Base-by-base conservation (phyloP, 2,797 vertebrate species). In the Psittacula derbiana region DNA sequence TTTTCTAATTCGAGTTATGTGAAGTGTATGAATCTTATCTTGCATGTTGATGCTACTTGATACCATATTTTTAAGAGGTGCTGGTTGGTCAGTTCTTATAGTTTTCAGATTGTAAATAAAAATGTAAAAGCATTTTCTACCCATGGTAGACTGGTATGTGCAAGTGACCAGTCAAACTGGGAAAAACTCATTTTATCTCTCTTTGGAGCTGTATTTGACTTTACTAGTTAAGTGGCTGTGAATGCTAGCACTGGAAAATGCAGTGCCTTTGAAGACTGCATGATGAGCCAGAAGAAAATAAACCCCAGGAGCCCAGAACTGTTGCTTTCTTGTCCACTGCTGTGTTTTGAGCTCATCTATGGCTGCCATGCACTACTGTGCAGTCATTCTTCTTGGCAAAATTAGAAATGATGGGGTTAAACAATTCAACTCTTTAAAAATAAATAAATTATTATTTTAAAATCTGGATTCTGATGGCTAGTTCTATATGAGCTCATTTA, bases 11-110 rank as follows among this genome's bases (percentile, higher is more conserved):
- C 15, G 38, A 15, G 2, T 21, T 79, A 27, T 58, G 58, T 31
- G 57, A 55, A 38, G 27, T 57, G 16, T 57, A 90, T 7, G 12
- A 55, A 58, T 31, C 28, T 8, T 8, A 3, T 64, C 31, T 82
- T 69, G 27, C 33, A 79, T 84, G 38, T 61, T 70, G 74, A 36
- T 0, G 0, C 31, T 67, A 1, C 38, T 1, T 1, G 30, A 20
- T 90, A 13, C 38, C 12, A 0, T 28, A 7, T 52, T 30, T 6
- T 19, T 19, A 40, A 44, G 60, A 73, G 46, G 11, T 30, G 25
- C n/a, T 78, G 15, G 6, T 13, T 64, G 44, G 16, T 60, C n/a
- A 74, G 3, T 92, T 84, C 12, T 3, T 28, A 12, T 16, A 28
- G 17, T 62, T 93, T 80, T 50, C 28, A 52, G 72, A 55, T 24